Percentiles rank a stretch among this genome's conserved stretches.
phyloP scores from a whole-genome alignment of 92 coral and sea anemone genomes.

The Epizoanthus fatuus region DNA sequence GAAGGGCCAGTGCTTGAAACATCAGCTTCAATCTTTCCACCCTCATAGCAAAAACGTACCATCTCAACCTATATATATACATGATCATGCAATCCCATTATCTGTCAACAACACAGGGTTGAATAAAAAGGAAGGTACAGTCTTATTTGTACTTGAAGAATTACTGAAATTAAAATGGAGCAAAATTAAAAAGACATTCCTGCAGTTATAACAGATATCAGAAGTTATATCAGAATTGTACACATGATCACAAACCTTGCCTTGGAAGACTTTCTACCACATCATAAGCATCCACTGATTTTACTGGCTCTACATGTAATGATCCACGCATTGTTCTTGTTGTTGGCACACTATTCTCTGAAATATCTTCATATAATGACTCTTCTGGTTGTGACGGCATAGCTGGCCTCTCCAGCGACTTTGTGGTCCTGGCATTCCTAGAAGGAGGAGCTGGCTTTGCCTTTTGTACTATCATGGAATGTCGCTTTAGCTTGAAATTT shows the following conservation, averaged over 20 bases:
- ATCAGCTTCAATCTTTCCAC: too few species aligned
- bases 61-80: too few species aligned
- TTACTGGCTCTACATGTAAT: not conserved
- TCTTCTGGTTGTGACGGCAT: not conserved
- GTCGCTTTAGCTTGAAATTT: not conserved
- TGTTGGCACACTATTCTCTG: not conserved
- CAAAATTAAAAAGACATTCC: not conserved
- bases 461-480: slow-evolving; percentile 19
- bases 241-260: not conserved
- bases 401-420: slow-evolving; percentile 24
- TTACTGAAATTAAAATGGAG: not conserved
- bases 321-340: not conserved
- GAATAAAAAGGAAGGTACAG: not conserved
- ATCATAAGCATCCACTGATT: not conserved
- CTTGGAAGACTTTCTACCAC: not conserved
- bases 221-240: too few species aligned
- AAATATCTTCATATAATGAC: not conserved
- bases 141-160: not conserved
- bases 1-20: too few species aligned
- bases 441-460: not conserved
- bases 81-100: too few species aligned
- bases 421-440: slow-evolving; percentile 16
- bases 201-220: not conserved
- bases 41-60: too few species aligned
- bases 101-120: too few species aligned